These are phyloP conservation scores for Steatocranus sp. DNA, from an alignment of 2,797 vertebrate species.

Conservation along the genomic window DNA sequence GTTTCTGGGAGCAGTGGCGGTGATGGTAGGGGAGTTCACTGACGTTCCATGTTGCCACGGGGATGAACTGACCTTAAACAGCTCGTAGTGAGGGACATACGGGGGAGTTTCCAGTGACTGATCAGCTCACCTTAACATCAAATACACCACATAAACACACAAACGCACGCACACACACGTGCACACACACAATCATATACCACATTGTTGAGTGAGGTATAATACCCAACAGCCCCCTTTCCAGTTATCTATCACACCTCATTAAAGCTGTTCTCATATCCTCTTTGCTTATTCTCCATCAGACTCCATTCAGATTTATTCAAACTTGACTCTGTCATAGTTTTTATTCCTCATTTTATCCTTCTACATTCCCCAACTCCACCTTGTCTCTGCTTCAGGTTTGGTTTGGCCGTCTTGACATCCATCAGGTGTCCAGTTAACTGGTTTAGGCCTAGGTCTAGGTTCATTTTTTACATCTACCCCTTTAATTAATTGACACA, in stretches of 20 bases:
- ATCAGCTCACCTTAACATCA: constrained; percentile 61
- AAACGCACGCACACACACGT: not conserved
- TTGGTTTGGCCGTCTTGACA: accelerated
- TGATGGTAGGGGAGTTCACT: constrained; percentile 24
- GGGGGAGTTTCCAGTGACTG: constrained; percentile 40
- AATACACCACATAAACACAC: not conserved
- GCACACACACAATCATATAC: not conserved
- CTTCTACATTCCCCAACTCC: not conserved
- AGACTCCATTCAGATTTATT: not conserved
- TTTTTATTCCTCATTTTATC: not conserved
- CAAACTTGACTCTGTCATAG: not conserved
- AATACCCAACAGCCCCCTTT: not conserved
- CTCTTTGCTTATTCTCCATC: not conserved
- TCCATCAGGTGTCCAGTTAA: not conserved
- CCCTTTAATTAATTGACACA: not conserved
- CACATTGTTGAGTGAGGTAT: not conserved
- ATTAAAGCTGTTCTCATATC: not conserved
- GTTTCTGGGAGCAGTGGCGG: constrained; percentile 1
- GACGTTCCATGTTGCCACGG: constrained; percentile 66
- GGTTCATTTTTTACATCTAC: not conserved
- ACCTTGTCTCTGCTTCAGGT: accelerated
- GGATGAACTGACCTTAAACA: constrained; percentile 70
- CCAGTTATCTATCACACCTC: not conserved
- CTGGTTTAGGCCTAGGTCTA: not conserved
- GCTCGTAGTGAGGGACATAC: constrained; percentile 45